Percentiles rank a stretch among this genome's conserved stretches.
phyloP scores from a whole-genome alignment of 1,140 invertebrate species.

The Caerostris extrusa region DNA sequence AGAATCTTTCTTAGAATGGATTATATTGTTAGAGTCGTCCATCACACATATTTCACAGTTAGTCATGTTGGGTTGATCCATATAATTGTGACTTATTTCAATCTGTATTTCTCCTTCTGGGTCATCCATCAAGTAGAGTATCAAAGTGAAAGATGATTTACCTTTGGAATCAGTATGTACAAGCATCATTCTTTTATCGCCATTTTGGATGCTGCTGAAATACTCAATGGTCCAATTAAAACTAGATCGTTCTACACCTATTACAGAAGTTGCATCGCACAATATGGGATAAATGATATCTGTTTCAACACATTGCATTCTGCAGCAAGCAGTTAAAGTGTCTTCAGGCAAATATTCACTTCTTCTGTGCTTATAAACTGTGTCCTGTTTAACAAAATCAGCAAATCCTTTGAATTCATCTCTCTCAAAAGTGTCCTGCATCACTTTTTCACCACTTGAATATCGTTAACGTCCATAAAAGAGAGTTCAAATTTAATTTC shows the following conservation, averaged over 20 bases:
- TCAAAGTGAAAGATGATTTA: neutral
- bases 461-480: neutral
- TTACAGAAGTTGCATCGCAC: neutral
- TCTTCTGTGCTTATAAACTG: neutral
- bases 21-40: neutral
- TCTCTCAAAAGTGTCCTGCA: neutral
- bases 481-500: neutral
- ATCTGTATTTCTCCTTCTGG: neutral
- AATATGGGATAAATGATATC: neutral
- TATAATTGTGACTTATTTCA: neutral
- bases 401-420: neutral
- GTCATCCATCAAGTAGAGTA: neutral
- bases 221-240: neutral
- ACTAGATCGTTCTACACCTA: neutral
- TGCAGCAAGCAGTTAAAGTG: neutral
- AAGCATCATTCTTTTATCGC: neutral
- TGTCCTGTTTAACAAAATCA: neutral
- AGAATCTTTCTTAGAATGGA: neutral
- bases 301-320: neutral
- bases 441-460: neutral
- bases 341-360: neutral
- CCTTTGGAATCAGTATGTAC: neutral
- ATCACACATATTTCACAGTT: neutral
- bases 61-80: neutral
- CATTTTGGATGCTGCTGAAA: neutral